These are phyloP conservation scores for Sycobia sp. DNA, from an alignment of 1,140 invertebrate genomes.

Conservation along the genomic window DNA sequence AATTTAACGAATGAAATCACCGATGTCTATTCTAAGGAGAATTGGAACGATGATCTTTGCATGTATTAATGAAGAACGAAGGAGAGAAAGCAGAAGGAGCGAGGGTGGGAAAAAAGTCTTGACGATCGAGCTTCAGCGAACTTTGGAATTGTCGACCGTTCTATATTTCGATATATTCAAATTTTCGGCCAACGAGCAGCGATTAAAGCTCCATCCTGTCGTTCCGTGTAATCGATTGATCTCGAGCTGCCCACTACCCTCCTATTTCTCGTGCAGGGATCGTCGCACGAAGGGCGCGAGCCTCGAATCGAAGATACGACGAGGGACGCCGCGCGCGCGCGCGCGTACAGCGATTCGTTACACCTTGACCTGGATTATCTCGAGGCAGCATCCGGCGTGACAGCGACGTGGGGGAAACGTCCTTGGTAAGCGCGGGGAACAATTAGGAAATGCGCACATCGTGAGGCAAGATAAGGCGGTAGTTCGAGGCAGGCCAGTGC, in stretches of 20 bases:
- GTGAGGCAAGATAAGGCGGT: too few relatives aligned
- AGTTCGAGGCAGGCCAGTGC: too few relatives aligned
- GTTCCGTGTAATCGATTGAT: conserved; percentile 52
- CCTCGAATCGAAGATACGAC: too few relatives aligned
- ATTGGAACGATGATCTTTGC: background rate
- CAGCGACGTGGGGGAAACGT: background rate
- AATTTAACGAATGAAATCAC: too few relatives aligned
- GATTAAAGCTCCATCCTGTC: conserved; percentile 47
- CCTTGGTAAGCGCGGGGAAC: background rate
- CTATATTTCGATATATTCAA: too few relatives aligned
- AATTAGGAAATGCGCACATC: too few relatives aligned
- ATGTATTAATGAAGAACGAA: conserved; percentile 20
- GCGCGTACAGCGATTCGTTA: conserved; percentile 50
- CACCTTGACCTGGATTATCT: conserved; percentile 50
- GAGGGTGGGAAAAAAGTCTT: background rate
- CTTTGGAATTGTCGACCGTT: conserved; percentile 43
- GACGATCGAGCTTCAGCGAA: conserved; percentile 34
- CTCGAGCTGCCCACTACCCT: conserved; percentile 39
- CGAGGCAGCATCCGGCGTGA: conserved; percentile 39
- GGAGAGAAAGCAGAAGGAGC: background rate
- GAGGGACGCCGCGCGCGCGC: conserved; percentile 7
- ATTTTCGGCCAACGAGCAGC: conserved; percentile 48
- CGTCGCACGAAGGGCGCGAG: too few relatives aligned
- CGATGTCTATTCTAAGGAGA: background rate
- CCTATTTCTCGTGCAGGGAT: conserved; percentile 27